These are phyloP conservation scores for Ophion obscuratus DNA, from an alignment of 2,888 invertebrate species.

Conservation along the genomic window DNA sequence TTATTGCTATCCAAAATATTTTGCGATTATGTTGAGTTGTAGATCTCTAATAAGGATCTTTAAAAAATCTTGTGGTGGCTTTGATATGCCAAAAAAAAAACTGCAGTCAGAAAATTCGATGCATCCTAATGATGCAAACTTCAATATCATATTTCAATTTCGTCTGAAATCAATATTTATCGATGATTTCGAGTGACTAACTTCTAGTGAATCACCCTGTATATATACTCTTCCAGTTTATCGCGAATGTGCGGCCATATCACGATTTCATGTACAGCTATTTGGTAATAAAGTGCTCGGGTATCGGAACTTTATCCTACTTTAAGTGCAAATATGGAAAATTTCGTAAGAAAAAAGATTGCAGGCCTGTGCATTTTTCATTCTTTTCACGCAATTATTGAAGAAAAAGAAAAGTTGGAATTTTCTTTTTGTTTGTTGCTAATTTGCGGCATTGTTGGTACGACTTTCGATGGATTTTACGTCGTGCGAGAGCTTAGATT, in stretches of 20 bases:
- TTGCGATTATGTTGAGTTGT: too few relatives aligned
- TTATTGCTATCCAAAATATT: too few relatives aligned
- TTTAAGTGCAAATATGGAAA: neutral
- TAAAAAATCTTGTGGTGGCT: too few relatives aligned
- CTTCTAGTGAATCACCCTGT: neutral
- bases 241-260: conserved; percentile 12
- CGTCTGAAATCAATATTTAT: too few relatives aligned
- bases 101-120: too few relatives aligned
- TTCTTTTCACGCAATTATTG: neutral
- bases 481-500: conserved; percentile 28
- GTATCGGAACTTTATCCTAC: neutral
- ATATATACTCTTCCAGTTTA: conserved; percentile 13
- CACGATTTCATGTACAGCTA: conserved; percentile 23
- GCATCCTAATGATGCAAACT: too few relatives aligned
- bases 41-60: too few relatives aligned
- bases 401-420: neutral
- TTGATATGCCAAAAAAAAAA: too few relatives aligned
- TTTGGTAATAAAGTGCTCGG: conserved; percentile 20
- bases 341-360: neutral
- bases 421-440: too few relatives aligned
- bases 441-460: too few relatives aligned
- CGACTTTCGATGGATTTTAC: neutral
- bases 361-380: neutral
- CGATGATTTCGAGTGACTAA: too few relatives aligned
- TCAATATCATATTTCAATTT: too few relatives aligned